phyloP scores from a whole-genome alignment of 2,888 invertebrate genomes.

The Plemyria rubiginata region DNA sequence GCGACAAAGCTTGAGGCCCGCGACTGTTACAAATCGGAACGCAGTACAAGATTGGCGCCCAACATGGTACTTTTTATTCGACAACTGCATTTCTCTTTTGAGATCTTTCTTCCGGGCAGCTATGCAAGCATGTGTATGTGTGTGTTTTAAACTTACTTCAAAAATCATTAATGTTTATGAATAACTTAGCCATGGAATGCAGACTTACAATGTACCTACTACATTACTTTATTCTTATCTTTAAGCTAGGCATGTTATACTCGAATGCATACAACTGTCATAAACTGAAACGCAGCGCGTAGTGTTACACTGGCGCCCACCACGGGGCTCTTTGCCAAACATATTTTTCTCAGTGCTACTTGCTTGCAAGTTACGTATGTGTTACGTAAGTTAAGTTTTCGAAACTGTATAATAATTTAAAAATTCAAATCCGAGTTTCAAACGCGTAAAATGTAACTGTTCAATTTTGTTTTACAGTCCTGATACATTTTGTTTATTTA shows the following conservation, averaged over 20 bases:
- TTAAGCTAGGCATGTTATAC: neutral
- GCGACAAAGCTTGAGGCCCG: constrained; percentile 37
- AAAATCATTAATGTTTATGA: neutral
- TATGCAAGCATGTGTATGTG: too few species aligned
- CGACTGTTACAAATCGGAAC: constrained; percentile 40
- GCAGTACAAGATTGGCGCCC: constrained; percentile 28
- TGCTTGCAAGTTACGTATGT: constrained; percentile 21
- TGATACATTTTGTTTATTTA: constrained; percentile 9
- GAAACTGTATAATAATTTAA: constrained; percentile 1
- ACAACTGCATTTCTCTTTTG: too few species aligned
- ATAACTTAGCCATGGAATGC: neutral
- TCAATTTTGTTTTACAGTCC: neutral
- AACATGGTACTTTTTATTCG: constrained; percentile 14
- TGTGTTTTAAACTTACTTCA: neutral
- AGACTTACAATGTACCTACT: neutral
- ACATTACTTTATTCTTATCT: neutral
- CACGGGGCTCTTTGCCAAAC: constrained; percentile 33
- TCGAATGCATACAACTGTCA: constrained; percentile 26
- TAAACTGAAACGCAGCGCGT: constrained; percentile 34
- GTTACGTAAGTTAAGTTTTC: constrained; percentile 12
- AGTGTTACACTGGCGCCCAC: constrained; percentile 40
- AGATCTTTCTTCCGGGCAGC: too few species aligned
- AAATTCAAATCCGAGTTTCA: neutral
- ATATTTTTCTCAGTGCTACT: constrained; percentile 32
- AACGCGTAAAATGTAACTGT: neutral